Base-by-base conservation (phyloP, 2,888 invertebrate species). In the Chloroclystis v-ata region DNA sequence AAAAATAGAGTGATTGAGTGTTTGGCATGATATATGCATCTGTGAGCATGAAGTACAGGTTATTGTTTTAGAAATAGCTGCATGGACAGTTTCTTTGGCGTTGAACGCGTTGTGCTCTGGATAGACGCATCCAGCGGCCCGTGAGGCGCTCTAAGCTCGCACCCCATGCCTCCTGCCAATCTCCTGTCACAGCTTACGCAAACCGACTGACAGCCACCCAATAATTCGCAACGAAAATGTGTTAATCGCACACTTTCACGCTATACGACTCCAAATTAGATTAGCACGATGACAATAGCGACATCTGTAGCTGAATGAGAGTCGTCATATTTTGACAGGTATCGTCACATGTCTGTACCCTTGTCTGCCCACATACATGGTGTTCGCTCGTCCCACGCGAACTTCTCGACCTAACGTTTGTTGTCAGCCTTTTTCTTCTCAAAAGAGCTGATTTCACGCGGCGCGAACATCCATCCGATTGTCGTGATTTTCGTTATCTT, bases 301-400 rank as follows among this genome's bases (percentile, higher is more conserved):
- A 81, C 86, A 86, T 85, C 84, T 86, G 85, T 83, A 83, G 72
- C 68, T 72, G 75, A 76, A 78, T 76, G 64, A 67, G 67, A 74
- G 75, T 82, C 84, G 82, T 86, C 86, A 86, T 86, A 86, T 85
- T 86, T 84, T 85, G 85, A 86, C 86, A 87, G 84, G 82, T 84
- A 83, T 75, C 78, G 78, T 82, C 77, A 75, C 60, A 69, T 69
- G 74, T 63, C 71, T 54, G 72, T 67, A 79, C 82, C 82, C 81
- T 79, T 64, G 79, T 79, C 78, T 78, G 68, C 82, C 85, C 84
- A 82, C 83, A 84, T 86, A 85, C 85, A 85, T 80, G n/a, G 81
- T 86, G 86, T 85, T 77, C 52, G 56, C 47, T 47, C 69, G 71
- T 77, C 77, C 79, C 77, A 75, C 72, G 75, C 69, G 69, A 66